Base-by-base conservation (phyloP, 2,888 invertebrate genomes). In the Pseudanteris insignis region DNA sequence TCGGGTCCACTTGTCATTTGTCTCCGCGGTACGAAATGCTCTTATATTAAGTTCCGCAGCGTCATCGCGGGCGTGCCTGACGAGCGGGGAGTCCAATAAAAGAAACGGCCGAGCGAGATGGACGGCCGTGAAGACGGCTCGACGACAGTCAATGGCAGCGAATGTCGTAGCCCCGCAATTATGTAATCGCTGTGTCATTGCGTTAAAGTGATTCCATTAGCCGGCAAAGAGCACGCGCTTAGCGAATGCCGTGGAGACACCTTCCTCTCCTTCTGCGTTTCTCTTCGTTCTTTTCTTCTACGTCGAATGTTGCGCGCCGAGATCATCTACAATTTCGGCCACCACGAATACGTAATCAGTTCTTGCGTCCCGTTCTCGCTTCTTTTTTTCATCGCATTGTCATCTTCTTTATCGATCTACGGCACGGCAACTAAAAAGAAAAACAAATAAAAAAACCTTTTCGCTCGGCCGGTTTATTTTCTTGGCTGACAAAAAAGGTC, bases 161-260 rank as follows among this genome's bases (percentile, higher is more conserved):
- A 53, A 58, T 58, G 63, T 63, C 58, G 58, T 58, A 51, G 65
- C 48, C 59, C 62, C 53, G 59, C 59, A 65, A 63, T 65, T 78
- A 74, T 70, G 74, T 74, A 77, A 77, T 76, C 76, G 78, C 77
- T 77, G 75, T 76, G 78, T 78, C 78, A 78, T 72, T 75, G 74
- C 71, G 73, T 70, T 73, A 74, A 74, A 76, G 77, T 76, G 74
- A 77, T 77, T 77, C 73, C 77, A 77, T 78, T 77, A 75, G 72
- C 69, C 66, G 71, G 71, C 71, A 71, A 60, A 57, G 55, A 53
- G 47, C 57, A 37, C 44, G 32, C 47, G 54, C 51, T 50, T 14
- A n/a, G 37, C 21, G 44, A 10, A 24, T 21, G 26, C 5, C 33
- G 8, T 33, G 24, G 33, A 54, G 33, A 46, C 44, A 46, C 40